A percentile compares a stretch with the other conserved stretches of the same genome.
phyloP scores from a whole-genome alignment of 2,113 vertebrate genomes.

The Gambusia affinis region DNA sequence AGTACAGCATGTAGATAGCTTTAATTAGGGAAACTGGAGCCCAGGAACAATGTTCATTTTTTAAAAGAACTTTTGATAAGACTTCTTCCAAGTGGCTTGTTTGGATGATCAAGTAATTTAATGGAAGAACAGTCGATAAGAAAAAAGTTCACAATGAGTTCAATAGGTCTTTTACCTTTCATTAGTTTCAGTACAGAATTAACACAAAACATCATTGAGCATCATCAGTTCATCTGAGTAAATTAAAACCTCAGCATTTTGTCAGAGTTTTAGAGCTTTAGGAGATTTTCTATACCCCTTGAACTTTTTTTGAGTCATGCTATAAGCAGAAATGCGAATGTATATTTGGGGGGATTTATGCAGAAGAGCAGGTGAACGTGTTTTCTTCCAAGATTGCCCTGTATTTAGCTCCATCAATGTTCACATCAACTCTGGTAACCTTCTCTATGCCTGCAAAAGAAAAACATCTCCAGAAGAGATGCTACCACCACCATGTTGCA shows the following conservation, averaged over 20 bases:
- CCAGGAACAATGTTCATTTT: slow-evolving; percentile 16
- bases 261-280: neutral
- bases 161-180: neutral
- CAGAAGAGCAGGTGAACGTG: neutral
- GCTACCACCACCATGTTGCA: too few relatives aligned
- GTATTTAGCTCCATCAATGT: neutral
- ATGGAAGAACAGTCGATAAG: neutral
- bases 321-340: neutral
- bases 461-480: too few relatives aligned
- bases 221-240: neutral
- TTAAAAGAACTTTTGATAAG: slow-evolving; percentile 14
- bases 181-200: neutral
- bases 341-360: neutral
- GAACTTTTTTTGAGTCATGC: too few relatives aligned
- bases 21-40: slow-evolving; percentile 39
- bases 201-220: neutral
- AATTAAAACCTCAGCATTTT: neutral
- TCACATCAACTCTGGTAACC: neutral
- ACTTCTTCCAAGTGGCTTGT: slow-evolving; percentile 7
- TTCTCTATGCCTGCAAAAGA: neutral
- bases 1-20: slow-evolving; percentile 30
- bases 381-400: neutral
- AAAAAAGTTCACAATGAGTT: neutral
- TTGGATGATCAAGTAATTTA: slow-evolving; percentile 3
- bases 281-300: too few relatives aligned